These are phyloP conservation scores for Heliconius charithonia DNA, from an alignment of 2,888 invertebrate species.

Conservation along the genomic window DNA sequence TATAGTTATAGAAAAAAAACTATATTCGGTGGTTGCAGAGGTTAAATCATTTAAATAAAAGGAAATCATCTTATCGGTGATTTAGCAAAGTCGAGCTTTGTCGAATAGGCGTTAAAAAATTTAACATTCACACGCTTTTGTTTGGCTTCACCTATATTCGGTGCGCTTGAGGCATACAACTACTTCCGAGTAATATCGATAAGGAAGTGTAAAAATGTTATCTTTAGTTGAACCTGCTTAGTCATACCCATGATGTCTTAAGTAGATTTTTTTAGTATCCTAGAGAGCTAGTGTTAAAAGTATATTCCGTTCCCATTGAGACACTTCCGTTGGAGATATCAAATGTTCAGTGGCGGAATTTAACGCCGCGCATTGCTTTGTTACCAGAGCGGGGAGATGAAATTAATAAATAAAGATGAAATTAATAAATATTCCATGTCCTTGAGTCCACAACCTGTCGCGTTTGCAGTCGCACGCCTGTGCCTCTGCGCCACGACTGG, in stretches of 20 bases:
- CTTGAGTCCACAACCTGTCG: too few species aligned
- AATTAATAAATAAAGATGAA: too few species aligned
- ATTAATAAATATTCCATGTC: too few species aligned
- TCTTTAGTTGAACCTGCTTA: constrained; percentile 50
- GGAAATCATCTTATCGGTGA: constrained; percentile 50
- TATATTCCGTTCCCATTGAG: too few species aligned
- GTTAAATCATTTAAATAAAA: constrained; percentile 38
- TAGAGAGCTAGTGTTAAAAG: too few species aligned
- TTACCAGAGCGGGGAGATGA: too few species aligned
- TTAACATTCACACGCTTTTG: constrained; percentile 64
- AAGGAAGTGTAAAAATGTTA: constrained; percentile 66
- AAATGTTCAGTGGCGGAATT: too few species aligned
- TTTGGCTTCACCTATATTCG: constrained; percentile 55
- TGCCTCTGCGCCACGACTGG: too few species aligned
- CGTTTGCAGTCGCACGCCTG: too few species aligned
- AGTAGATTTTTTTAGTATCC: constrained; percentile 13
- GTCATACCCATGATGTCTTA: constrained; percentile 49
- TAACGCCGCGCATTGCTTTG: too few species aligned
- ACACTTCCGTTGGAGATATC: too few species aligned
- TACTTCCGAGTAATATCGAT: constrained; percentile 67
- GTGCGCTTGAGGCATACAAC: constrained; percentile 50
- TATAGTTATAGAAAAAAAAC: neutral
- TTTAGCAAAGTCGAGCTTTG: constrained; percentile 58
- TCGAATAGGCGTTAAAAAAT: constrained; percentile 56
- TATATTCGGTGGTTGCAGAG: neutral